These are phyloP conservation scores for Microtus oregoni DNA, from an alignment of 2,113 vertebrate genomes.

Conservation along the genomic window DNA sequence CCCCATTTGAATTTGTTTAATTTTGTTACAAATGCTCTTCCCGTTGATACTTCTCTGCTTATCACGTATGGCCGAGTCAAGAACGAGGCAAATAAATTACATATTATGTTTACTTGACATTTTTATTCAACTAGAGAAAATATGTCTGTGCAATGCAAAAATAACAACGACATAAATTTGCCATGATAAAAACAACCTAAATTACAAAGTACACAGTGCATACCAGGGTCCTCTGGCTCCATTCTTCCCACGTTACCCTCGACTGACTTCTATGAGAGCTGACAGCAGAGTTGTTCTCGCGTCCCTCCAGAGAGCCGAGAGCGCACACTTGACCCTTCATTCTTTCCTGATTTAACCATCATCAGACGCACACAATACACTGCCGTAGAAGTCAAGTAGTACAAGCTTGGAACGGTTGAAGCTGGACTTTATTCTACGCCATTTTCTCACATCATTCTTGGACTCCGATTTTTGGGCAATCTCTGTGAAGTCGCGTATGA, in stretches of 20 bases:
- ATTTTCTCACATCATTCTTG: neutral
- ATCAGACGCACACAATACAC: neutral
- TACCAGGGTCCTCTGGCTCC: neutral
- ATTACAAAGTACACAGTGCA: neutral
- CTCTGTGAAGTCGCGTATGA: neutral
- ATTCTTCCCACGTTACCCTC: neutral
- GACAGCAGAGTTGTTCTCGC: neutral
- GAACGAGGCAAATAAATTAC: neutral
- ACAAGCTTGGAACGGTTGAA: neutral
- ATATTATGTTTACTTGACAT: neutral
- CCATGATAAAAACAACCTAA: neutral
- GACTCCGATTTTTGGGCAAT: neutral
- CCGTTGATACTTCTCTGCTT: neutral
- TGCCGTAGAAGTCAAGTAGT: neutral
- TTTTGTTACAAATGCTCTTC: neutral
- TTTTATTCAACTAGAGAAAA: neutral
- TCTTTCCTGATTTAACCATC: neutral
- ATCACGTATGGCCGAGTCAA: neutral
- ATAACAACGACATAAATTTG: neutral
- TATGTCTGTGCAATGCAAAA: neutral
- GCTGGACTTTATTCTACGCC: neutral
- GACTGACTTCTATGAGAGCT: neutral
- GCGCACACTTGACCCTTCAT: neutral
- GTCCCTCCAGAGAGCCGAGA: neutral
- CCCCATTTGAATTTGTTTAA: neutral